These are phyloP conservation scores for Bos javanicus DNA, from an alignment of 2,113 vertebrate genomes.

Conservation along the genomic window DNA sequence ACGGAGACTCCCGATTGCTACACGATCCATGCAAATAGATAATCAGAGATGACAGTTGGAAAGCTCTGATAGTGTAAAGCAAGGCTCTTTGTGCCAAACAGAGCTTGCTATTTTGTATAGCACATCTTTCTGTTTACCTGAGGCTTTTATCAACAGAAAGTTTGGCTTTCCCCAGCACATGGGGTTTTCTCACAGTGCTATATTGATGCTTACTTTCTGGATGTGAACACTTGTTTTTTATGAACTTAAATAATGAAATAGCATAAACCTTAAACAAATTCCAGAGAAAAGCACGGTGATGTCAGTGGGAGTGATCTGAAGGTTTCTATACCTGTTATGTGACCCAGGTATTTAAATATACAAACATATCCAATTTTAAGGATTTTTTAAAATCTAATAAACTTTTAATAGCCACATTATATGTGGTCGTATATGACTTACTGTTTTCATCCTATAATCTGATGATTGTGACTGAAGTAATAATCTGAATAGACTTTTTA, in stretches of 20 bases:
- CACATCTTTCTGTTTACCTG: not conserved
- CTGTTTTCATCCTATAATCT: not conserved
- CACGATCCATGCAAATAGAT: not conserved
- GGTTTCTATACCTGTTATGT: not conserved
- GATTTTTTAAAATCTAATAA: not conserved
- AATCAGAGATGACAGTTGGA: not conserved
- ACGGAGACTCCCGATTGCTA: not conserved
- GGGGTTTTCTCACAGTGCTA: not conserved
- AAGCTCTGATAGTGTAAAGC: not conserved
- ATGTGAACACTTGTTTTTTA: not conserved
- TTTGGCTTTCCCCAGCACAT: not conserved
- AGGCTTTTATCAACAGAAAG: not conserved
- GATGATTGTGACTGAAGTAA: not conserved
- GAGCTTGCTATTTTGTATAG: not conserved
- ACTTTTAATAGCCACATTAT: not conserved
- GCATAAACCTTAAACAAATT: not conserved
- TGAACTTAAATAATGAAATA: not conserved
- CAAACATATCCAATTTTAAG: not conserved
- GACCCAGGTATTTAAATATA: not conserved
- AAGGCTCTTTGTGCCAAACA: not conserved
- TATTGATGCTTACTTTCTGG: not conserved
- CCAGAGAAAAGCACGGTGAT: not conserved
- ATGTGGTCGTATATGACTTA: not conserved
- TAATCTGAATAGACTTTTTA: not conserved
- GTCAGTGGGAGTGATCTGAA: not conserved